Conservation (phyloP, 2,888 invertebrate species). For the Temnothorax unifasciatus region DNA sequence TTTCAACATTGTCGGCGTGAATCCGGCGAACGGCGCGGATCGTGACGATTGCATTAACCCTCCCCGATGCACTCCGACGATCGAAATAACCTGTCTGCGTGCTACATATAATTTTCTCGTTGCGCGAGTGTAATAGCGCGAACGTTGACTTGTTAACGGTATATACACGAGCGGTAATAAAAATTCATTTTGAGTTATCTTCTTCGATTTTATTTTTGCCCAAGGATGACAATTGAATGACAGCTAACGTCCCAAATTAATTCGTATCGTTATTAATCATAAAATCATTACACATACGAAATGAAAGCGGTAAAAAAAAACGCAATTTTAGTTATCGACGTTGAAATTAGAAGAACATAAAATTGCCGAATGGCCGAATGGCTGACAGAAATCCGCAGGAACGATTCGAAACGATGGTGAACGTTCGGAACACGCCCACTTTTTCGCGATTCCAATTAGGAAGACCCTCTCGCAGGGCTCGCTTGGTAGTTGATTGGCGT, state of each 20-base stretch:
- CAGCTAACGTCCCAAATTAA: not conserved
- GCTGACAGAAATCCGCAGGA: conserved; percentile 64
- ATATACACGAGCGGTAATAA: not conserved
- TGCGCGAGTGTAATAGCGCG: not conserved
- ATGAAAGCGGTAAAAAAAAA: not conserved
- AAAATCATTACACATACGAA: not conserved
- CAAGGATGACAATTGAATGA: not conserved
- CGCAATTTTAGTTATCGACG: conserved; percentile 32
- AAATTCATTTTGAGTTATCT: not conserved
- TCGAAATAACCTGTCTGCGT: conserved; percentile 20
- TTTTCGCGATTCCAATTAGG: conserved; percentile 84
- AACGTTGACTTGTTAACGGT: conserved; percentile 5
- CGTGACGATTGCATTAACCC: conserved; percentile 47
- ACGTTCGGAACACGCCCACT: conserved; percentile 80
- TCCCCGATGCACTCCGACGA: conserved; percentile 1
- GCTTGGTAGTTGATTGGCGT: conserved; percentile 77
- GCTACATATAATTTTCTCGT: conserved; percentile 31
- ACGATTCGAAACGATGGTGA: conserved; percentile 73
- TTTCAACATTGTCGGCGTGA: conserved; percentile 38
- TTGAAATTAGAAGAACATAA: conserved; percentile 57
- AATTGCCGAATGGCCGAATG: conserved; percentile 67
- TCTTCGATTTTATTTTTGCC: not conserved
- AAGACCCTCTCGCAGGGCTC: conserved; percentile 77
- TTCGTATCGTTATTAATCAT: not conserved
- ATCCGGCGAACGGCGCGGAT: conserved; percentile 28